Base-by-base conservation (phyloP, 30 jellyfish, hydroid and myxozoan genomes). In the Aurelia sp. region DNA sequence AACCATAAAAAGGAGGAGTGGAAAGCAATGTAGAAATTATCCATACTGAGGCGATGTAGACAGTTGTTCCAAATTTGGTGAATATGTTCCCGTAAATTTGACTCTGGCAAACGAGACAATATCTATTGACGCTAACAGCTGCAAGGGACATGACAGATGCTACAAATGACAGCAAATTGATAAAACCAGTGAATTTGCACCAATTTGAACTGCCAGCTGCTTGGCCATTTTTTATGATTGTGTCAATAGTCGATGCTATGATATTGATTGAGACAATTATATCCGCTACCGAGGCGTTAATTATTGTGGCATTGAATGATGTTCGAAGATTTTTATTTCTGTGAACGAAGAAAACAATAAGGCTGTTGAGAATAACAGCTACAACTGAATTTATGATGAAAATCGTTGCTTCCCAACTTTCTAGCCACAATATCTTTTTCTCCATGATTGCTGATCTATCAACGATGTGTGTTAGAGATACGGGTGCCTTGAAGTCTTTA, bases 141-240 rank as follows among this genome's bases (percentile, higher is more conserved):
- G 96, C 91, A 3, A 88, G 82, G 13, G 89, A 67, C 88, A 79
- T 88, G 20, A 78, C 89, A 8, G 96, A 88, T 6, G 92, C 96
- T 6, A 88, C 96, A 64, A 88, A 88, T 51, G 87, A 88, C 15
- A 88, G 30, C 19, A 88, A 73, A 48, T 88, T 88, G 60, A 88
- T 57, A 35, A 78, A 88, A 41, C 96, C 96, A 41, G 96, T 78
- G 7, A 73, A 66, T 20, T 57, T 51, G 68, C 96, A 88, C 73
- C 76, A 62, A 23, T 62, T 60, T 1, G 77, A 6, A 30, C 9
- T 13, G 40, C 19, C 6, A 7, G 21, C 58, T 8, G 41, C 64
- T 13, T 37, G 68, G 18, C 37, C 35, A 44, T 47, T 61, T 40
- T 61, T 30, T 0, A 72, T 48, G 9, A 66, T 13, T 15, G 21